phyloP scores from a whole-genome alignment of 2,797 vertebrate genomes.

The Allobates femoralis region DNA sequence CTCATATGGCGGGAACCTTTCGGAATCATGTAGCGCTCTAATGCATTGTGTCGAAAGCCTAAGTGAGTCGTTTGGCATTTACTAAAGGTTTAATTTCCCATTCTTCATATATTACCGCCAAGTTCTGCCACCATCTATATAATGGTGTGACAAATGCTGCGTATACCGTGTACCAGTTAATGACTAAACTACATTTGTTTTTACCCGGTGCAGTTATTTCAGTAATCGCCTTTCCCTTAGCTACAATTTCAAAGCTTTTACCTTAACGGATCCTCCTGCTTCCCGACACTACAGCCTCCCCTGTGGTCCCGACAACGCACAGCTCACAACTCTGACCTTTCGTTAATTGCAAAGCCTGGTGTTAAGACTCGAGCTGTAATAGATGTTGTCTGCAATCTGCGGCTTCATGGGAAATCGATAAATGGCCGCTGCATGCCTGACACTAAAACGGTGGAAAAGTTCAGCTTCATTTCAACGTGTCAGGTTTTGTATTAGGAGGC shows the following conservation, averaged over 20 bases:
- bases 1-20: too few relatives aligned
- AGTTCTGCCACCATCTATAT: background rate
- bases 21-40: too few relatives aligned
- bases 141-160: background rate
- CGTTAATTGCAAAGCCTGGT: conserved; percentile 23
- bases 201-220: background rate
- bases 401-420: conserved; percentile 23
- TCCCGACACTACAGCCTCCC: background rate
- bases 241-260: background rate
- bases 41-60: too few relatives aligned
- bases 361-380: background rate
- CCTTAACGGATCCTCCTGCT: background rate
- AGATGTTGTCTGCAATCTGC: conserved; percentile 30
- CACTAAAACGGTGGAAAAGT: conserved; percentile 14
- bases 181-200: background rate
- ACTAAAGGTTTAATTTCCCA: background rate
- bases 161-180: background rate
- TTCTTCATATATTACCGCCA: background rate
- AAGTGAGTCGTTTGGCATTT: too few relatives aligned
- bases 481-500: background rate
- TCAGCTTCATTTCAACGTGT: conserved; percentile 7
- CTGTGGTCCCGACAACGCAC: conserved; percentile 9
- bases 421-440: background rate
- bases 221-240: background rate
- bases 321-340: conserved; percentile 14